These are phyloP conservation scores for Paramuricea clavata DNA, from an alignment of 92 coral and sea anemone genomes.

Conservation along the genomic window DNA sequence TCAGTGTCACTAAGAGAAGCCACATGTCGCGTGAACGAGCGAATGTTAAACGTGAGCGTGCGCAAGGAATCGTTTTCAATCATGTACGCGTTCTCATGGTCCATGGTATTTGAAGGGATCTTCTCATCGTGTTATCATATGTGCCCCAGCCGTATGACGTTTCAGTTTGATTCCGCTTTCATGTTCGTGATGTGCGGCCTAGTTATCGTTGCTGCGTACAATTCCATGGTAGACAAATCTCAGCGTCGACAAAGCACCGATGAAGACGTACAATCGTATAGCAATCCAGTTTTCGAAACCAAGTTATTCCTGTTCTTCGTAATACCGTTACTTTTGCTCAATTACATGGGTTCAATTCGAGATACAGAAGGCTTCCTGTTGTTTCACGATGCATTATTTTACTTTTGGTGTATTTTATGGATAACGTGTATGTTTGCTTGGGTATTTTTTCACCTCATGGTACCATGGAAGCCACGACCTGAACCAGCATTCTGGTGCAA, in stretches of 20 bases:
- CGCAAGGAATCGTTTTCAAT: conserved; percentile 83
- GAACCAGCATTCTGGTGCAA: conserved; percentile 49
- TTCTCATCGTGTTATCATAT: conserved; percentile 94
- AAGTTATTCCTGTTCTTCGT: conserved; percentile 95
- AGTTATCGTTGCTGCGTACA: conserved; percentile 84
- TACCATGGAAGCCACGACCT: conserved; percentile 60
- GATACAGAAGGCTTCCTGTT: conserved; percentile 82
- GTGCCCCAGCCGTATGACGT: conserved; percentile 95
- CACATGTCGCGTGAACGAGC: conserved; percentile 60
- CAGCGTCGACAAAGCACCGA: conserved; percentile 22
- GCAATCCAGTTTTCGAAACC: conserved; percentile 67
- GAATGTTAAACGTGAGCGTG: conserved; percentile 20
- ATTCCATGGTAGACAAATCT: conserved; percentile 71
- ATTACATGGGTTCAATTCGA: conserved; percentile 89
- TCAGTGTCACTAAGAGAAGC: conserved; percentile 92
- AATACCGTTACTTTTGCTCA: conserved; percentile 83
- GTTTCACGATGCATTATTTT: conserved; percentile 78
- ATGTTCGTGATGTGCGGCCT: conserved; percentile 95
- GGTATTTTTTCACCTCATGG: conserved; percentile 80
- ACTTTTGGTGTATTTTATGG: conserved; percentile 80
- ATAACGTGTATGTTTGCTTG: conserved; percentile 77
- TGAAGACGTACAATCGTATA: background rate
- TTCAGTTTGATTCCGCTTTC: conserved; percentile 98
- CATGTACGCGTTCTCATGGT: conserved; percentile 93
- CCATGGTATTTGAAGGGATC: conserved; percentile 87